Evolutionary conservation across 2,888 invertebrate genomes (phyloP).

Genomic region (Tuberolachnus salignus): DNA sequence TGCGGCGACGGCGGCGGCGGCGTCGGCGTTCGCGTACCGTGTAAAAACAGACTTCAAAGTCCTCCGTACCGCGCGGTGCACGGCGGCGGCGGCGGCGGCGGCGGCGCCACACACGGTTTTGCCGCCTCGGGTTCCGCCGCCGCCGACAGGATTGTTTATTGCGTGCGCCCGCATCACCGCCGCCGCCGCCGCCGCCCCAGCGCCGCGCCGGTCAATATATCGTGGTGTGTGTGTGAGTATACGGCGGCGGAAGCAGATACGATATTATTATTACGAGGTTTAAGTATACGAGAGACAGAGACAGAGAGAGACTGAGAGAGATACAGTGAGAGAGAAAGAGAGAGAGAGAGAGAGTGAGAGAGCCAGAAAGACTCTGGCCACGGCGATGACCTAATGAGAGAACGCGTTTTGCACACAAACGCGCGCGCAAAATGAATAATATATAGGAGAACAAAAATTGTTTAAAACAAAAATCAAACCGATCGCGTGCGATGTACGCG

Average conservation of each 20-base stretch:
- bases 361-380: too few species aligned
- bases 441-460: too few species aligned
- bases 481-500: too few species aligned
- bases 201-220: constrained; percentile 3
- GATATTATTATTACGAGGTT: not conserved
- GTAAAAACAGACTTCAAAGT: too few species aligned
- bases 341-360: too few species aligned
- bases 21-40: constrained; percentile 2
- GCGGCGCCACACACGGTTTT: constrained; percentile 50
- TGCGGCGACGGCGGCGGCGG: too few species aligned
- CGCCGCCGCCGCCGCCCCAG: constrained; percentile 14
- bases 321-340: too few species aligned
- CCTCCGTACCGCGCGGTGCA: constrained; percentile 46
- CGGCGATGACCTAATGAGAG: not conserved
- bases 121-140: constrained; percentile 30
- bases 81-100: constrained; percentile 30
- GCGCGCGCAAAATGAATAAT: not conserved
- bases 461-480: too few species aligned
- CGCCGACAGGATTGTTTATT: constrained; percentile 49
- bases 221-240: not conserved
- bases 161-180: constrained; percentile 29
- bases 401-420: not conserved
- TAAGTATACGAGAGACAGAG: too few species aligned
- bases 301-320: too few species aligned
- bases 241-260: not conserved